Conservation (phyloP, 2,797 vertebrate genomes). For the Notoglanidium macrostoma region DNA sequence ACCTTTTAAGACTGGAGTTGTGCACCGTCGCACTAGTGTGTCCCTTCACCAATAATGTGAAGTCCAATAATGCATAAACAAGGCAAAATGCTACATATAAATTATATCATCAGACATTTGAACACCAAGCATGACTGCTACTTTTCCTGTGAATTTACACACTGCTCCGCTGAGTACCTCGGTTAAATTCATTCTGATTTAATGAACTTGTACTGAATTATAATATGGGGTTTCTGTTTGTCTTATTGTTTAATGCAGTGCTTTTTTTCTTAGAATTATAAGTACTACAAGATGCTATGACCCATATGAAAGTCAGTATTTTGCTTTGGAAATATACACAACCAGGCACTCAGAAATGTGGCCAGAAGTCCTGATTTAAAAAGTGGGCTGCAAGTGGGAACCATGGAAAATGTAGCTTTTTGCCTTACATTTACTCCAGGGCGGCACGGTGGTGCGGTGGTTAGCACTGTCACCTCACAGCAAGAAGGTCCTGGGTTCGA, state of each 20-base stretch:
- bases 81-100: background rate
- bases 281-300: background rate
- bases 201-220: constrained; percentile 11
- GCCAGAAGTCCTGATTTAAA: background rate
- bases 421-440: constrained; percentile 25
- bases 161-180: constrained; percentile 3
- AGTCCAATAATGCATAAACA: background rate
- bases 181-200: background rate
- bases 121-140: constrained; percentile 15
- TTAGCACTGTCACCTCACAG: too few relatives aligned
- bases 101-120: background rate
- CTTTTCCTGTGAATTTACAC: constrained; percentile 20
- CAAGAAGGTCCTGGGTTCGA: too few relatives aligned
- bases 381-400: background rate
- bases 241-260: constrained; percentile 9
- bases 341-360: background rate
- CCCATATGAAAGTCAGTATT: background rate
- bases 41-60: background rate
- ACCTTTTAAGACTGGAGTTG: background rate
- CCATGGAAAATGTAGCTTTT: constrained; percentile 48
- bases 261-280: constrained; percentile 20
- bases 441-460: too few relatives aligned
- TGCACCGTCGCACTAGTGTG: background rate
- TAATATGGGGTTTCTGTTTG: constrained; percentile 13
- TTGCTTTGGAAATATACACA: constrained; percentile 9